Conservation (phyloP, 1,140 invertebrate species). For the Tetramorium alpestre region DNA sequence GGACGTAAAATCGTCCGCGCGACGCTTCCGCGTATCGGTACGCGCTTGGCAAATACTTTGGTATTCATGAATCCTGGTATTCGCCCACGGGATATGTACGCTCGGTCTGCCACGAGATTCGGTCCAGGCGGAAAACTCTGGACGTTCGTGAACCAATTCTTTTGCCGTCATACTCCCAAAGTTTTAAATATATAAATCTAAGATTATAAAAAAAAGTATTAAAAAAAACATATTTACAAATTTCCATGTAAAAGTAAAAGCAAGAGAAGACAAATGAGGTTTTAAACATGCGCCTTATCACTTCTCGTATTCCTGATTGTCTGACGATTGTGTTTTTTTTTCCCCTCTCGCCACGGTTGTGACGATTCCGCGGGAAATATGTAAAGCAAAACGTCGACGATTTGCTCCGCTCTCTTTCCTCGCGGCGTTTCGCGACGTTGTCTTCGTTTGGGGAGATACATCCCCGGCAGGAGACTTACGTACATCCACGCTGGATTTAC, state of each 20-base stretch:
- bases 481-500: slow-evolving; percentile 83
- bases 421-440: slow-evolving; percentile 8
- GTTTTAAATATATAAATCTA: slow-evolving; percentile 15
- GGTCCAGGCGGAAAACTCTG: not conserved
- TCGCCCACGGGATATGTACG: slow-evolving; percentile 76
- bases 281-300: slow-evolving; percentile 51
- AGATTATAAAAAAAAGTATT: not conserved
- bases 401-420: slow-evolving; percentile 78
- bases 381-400: slow-evolving; percentile 83
- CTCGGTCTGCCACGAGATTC: slow-evolving; percentile 61
- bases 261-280: slow-evolving; percentile 40
- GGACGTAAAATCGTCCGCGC: slow-evolving; percentile 49
- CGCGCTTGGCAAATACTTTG: slow-evolving; percentile 82
- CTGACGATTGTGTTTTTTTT: slow-evolving; percentile 12
- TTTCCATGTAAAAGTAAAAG: not conserved
- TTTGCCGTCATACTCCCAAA: not conserved
- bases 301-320: slow-evolving; percentile 7
- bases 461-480: slow-evolving; percentile 58
- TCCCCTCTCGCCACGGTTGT: slow-evolving; percentile 53
- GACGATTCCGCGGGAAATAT: slow-evolving; percentile 80
- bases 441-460: slow-evolving; percentile 43
- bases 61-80: slow-evolving; percentile 83
- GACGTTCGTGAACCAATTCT: not conserved
- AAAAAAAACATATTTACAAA: not conserved
- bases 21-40: slow-evolving; percentile 71